These are phyloP conservation scores for Cartodere bifasciata DNA, from an alignment of 2,888 invertebrate genomes.

Conservation along the genomic window DNA sequence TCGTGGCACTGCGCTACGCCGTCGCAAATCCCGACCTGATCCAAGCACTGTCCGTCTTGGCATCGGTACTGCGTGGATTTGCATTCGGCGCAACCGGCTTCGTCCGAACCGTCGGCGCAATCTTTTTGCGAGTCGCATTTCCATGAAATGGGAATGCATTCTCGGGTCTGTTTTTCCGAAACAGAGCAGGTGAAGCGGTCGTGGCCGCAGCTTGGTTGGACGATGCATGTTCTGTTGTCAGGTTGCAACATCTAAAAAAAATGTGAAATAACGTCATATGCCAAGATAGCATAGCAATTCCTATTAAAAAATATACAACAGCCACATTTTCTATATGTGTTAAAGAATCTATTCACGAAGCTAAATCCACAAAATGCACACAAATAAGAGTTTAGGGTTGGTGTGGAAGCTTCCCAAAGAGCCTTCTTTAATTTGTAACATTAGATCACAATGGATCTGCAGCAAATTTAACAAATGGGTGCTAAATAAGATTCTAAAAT, in stretches of 20 bases:
- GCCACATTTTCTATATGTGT: too few relatives aligned
- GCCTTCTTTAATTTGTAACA: too few relatives aligned
- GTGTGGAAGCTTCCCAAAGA: too few relatives aligned
- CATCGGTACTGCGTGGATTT: slow-evolving; percentile 54
- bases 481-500: too few relatives aligned
- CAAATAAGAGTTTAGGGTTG: too few relatives aligned
- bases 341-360: too few relatives aligned
- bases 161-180: slow-evolving; percentile 41
- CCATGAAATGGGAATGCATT: slow-evolving; percentile 60
- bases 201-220: slow-evolving; percentile 54
- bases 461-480: too few relatives aligned
- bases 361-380: too few relatives aligned
- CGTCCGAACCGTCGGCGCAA: slow-evolving; percentile 75
- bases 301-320: too few relatives aligned
- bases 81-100: slow-evolving; percentile 61
- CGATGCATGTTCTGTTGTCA: slow-evolving; percentile 52
- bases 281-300: too few relatives aligned
- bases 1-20: slow-evolving; percentile 53
- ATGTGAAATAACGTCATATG: too few relatives aligned
- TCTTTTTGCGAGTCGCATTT: slow-evolving; percentile 71
- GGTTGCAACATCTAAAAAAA: slow-evolving; percentile 46
- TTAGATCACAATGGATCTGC: too few relatives aligned
- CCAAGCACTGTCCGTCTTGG: slow-evolving; percentile 32
- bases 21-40: slow-evolving; percentile 39
- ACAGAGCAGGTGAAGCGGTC: slow-evolving; percentile 59